Conservation (phyloP, 2,797 vertebrate species). For the Amniataba percoides region DNA sequence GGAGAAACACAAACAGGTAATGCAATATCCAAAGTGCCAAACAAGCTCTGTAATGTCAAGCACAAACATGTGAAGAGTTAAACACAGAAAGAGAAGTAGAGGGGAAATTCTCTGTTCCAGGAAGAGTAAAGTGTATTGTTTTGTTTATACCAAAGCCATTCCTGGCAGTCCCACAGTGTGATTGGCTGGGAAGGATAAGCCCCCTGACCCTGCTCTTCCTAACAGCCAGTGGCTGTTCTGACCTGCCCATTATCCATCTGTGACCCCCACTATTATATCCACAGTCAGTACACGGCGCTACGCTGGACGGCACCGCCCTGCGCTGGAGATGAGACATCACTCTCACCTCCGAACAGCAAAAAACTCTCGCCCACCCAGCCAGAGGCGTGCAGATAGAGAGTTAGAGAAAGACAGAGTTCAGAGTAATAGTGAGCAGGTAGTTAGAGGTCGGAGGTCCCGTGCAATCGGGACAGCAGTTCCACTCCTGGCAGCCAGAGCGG, state of each 20-base stretch:
- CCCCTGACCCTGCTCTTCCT: constrained; percentile 75
- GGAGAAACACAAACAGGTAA: constrained; percentile 28
- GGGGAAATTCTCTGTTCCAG: constrained; percentile 18
- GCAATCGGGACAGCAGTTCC: constrained; percentile 80
- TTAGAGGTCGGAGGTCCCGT: constrained; percentile 75
- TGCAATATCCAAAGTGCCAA: constrained; percentile 20
- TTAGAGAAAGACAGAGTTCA: constrained; percentile 61
- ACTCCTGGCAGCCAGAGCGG: constrained; percentile 79
- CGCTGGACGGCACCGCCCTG: constrained; percentile 49
- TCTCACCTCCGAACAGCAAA: constrained; percentile 51
- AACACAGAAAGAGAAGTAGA: constrained; percentile 14
- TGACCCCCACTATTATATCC: constrained; percentile 72
- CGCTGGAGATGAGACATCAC: constrained; percentile 52
- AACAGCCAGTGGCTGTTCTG: constrained; percentile 67
- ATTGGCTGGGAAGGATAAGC: constrained; percentile 71
- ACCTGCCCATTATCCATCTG: constrained; percentile 75
- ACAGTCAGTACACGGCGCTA: constrained; percentile 60
- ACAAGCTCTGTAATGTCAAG: constrained; percentile 18
- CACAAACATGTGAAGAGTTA: constrained; percentile 12
- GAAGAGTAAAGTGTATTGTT: constrained; percentile 51
- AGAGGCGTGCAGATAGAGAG: constrained; percentile 13
- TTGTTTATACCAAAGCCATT: constrained; percentile 46
- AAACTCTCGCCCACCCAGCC: constrained; percentile 51
- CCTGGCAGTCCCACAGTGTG: constrained; percentile 42
- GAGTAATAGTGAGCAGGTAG: constrained; percentile 75